Conservation (phyloP, 2,797 vertebrate species). For the Yasuhikotakia modesta region DNA sequence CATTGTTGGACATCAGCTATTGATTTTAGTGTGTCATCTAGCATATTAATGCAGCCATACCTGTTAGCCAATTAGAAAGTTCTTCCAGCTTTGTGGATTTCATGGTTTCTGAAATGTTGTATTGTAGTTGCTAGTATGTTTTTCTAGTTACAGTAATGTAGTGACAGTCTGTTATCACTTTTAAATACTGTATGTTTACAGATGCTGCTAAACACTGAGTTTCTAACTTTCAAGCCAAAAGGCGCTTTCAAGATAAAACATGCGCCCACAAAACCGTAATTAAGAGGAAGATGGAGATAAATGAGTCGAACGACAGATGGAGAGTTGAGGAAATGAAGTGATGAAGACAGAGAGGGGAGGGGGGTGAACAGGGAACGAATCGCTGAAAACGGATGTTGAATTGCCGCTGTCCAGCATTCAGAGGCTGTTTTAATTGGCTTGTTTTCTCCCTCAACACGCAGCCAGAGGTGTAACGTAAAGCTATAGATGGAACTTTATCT, state of each 20-base stretch:
- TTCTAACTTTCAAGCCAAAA: slow-evolving; percentile 37
- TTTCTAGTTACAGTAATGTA: slow-evolving; percentile 14
- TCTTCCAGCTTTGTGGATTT: not conserved
- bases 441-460: slow-evolving; percentile 45
- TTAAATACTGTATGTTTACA: slow-evolving; percentile 1
- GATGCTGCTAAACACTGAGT: slow-evolving; percentile 34
- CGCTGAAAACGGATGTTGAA: slow-evolving; percentile 34
- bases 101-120: not conserved
- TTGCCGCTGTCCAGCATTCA: slow-evolving; percentile 47
- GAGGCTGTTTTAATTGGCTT: slow-evolving; percentile 63
- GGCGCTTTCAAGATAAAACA: slow-evolving; percentile 18
- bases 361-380: not conserved
- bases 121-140: slow-evolving; percentile 8
- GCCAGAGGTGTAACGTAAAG: slow-evolving; percentile 28
- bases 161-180: slow-evolving; percentile 29
- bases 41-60: not conserved
- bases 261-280: slow-evolving; percentile 29
- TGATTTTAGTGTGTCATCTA: not conserved
- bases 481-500: slow-evolving; percentile 25
- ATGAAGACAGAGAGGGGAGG: slow-evolving; percentile 13
- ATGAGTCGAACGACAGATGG: slow-evolving; percentile 29
- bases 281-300: slow-evolving; percentile 28
- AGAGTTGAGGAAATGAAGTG: slow-evolving; percentile 32
- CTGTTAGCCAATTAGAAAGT: not conserved
- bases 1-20: no score